phyloP scores from a whole-genome alignment of 2,797 vertebrate genomes.

The Spheniscus humboldti region DNA sequence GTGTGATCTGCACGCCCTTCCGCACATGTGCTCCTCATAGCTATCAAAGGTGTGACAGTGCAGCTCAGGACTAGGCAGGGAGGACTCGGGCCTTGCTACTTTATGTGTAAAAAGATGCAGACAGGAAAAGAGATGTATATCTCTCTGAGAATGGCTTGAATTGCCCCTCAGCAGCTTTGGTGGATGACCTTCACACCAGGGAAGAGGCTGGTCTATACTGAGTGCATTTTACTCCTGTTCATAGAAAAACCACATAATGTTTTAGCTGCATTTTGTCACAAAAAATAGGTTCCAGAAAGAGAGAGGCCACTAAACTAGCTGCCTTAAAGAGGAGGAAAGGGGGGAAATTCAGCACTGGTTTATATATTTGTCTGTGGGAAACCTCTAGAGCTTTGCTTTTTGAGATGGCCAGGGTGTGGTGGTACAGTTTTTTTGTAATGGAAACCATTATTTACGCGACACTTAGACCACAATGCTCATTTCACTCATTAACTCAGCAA shows the following conservation, averaged over 20 bases:
- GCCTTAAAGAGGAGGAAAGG: neutral
- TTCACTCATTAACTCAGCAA: slow-evolving; percentile 59
- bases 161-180: neutral
- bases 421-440: slow-evolving; percentile 31
- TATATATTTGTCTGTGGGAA: slow-evolving; percentile 55
- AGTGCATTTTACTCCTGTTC: neutral
- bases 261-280: slow-evolving; percentile 13
- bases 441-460: slow-evolving; percentile 63
- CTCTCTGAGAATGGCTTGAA: neutral
- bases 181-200: neutral
- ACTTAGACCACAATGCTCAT: slow-evolving; percentile 31
- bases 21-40: rapidly evolving
- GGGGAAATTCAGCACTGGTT: slow-evolving; percentile 23
- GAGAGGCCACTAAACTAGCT: neutral
- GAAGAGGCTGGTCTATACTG: neutral
- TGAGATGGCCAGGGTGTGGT: slow-evolving; percentile 46
- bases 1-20: neutral
- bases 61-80: neutral
- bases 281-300: slow-evolving; percentile 24
- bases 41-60: neutral
- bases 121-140: neutral
- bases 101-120: neutral
- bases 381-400: slow-evolving; percentile 50
- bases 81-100: rapidly evolving
- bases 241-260: neutral